Percentiles rank a stretch among this genome's conserved stretches.
phyloP scores from a whole-genome alignment of 2,113 vertebrate genomes.

The Anthoscopus minutus region DNA sequence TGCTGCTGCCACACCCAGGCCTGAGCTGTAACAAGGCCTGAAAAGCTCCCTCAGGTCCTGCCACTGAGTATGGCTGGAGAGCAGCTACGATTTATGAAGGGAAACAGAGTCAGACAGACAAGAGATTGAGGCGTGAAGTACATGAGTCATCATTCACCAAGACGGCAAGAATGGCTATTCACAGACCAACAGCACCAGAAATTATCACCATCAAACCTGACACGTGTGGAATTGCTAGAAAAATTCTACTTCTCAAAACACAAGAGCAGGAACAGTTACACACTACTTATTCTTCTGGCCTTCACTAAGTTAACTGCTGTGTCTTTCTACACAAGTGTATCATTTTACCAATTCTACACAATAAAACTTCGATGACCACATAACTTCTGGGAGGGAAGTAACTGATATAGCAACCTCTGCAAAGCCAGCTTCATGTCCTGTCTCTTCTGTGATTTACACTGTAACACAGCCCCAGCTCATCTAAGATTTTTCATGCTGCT shows the following conservation, averaged over 20 bases:
- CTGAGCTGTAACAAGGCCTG: neutral
- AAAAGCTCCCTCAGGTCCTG: neutral
- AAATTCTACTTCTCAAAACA: neutral
- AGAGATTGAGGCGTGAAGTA: neutral
- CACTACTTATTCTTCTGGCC: neutral
- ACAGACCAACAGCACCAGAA: neutral
- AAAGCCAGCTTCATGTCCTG: neutral
- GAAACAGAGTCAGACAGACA: neutral
- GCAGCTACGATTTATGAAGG: neutral
- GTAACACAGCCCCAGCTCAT: neutral
- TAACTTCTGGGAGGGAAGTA: neutral
- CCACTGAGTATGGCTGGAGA: neutral
- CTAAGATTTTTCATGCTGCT: neutral
- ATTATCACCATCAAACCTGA: neutral
- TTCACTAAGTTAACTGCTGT: neutral
- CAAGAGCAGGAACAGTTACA: neutral
- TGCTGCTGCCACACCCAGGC: neutral
- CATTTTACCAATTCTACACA: neutral
- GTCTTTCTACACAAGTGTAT: neutral
- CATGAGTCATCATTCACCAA: neutral
- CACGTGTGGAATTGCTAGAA: neutral
- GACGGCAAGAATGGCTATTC: neutral
- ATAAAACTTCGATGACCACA: neutral
- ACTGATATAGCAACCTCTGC: neutral
- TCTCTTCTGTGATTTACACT: neutral